Evolutionary conservation across 2,888 invertebrate genomes (phyloP), one percentile per base, ranked within the genome.

Genomic region (Eurois occulta): DNA sequence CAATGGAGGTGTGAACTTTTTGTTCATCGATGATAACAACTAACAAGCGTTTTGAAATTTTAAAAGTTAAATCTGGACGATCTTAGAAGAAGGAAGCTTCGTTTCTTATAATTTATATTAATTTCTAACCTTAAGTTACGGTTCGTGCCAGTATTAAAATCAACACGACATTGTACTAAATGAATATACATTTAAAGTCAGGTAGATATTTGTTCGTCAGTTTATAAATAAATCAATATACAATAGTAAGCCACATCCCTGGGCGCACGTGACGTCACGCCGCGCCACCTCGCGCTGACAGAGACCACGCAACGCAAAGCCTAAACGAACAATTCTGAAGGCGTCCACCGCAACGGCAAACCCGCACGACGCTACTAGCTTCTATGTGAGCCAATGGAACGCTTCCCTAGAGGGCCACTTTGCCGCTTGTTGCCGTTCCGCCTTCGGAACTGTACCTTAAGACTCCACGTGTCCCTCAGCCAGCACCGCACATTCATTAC

Each of bases 151-250:
- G 69, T 77, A 76, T 80, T 73, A 74, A 82, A 72, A 68, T 76
- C 66, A 71, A 80, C 83, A 78, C 77, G 77, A 83, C 58, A 78
- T 87, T 87, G 81, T 87, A 87, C 87, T 87, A 87, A 84, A 85
- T 78, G 38, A 87, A 86, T 71, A 81, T 79, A 83, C 84, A 78
- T 64, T 78, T 78, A 65, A 18, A 87, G 77, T 86, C 84, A 78
- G 80, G 75, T 79, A 79, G 70, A 38, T 78, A 74, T 78, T 87
- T 87, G 87, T 84, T 87, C 87, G 80, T 82, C 76, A 72, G 69
- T 78, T 81, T 60, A 77, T 69, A 79, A 52, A 75, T 76, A 68
- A 75, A 70, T 69, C 24, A 73, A 67, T 72, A 52, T 72, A 77
- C 77, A 76, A 69, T 65, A 75, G 64, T 80, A 79, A 73, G 67